Percentiles rank a stretch among this genome's conserved stretches.
phyloP scores from a whole-genome alignment of 1,140 invertebrate species.

The Tachypleus tridentatus region DNA sequence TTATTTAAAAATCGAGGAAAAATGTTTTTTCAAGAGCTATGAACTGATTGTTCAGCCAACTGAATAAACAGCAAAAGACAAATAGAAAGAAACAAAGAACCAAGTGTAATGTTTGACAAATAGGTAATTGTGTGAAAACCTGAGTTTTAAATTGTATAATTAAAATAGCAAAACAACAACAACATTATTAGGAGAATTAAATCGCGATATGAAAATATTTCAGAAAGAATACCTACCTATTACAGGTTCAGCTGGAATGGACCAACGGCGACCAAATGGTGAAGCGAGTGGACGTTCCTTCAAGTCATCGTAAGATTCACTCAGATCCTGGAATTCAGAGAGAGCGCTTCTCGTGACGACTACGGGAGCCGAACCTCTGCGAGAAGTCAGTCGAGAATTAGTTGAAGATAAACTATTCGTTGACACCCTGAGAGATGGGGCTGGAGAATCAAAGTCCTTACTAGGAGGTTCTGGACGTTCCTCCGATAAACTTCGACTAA shows the following conservation, averaged over 20 bases:
- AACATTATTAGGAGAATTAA: too few species aligned
- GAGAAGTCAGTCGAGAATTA: background rate
- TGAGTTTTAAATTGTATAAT: background rate
- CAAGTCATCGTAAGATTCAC: background rate
- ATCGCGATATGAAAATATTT: background rate
- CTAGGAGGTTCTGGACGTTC: slow-evolving; percentile 1
- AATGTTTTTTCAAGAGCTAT: too few species aligned
- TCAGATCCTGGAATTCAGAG: too few species aligned
- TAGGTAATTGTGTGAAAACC: background rate
- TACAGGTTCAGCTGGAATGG: background rate
- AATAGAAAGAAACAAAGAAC: too few species aligned
- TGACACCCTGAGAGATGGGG: background rate
- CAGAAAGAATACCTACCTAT: background rate
- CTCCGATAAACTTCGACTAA: slow-evolving; percentile 5
- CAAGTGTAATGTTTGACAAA: too few species aligned
- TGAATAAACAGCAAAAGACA: too few species aligned
- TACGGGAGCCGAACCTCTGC: slow-evolving; percentile 5
- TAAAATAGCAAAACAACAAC: background rate
- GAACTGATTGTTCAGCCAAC: too few species aligned
- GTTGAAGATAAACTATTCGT: background rate
- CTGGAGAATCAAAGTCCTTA: slow-evolving; percentile 1
- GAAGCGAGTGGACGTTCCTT: background rate
- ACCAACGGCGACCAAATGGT: background rate
- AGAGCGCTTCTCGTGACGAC: background rate
- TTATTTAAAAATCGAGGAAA: too few species aligned